Evolutionary conservation across 2,797 vertebrate species (phyloP), one percentile per base, ranked within the genome.

Genomic region (Enteromius afrohamiltoni): DNA sequence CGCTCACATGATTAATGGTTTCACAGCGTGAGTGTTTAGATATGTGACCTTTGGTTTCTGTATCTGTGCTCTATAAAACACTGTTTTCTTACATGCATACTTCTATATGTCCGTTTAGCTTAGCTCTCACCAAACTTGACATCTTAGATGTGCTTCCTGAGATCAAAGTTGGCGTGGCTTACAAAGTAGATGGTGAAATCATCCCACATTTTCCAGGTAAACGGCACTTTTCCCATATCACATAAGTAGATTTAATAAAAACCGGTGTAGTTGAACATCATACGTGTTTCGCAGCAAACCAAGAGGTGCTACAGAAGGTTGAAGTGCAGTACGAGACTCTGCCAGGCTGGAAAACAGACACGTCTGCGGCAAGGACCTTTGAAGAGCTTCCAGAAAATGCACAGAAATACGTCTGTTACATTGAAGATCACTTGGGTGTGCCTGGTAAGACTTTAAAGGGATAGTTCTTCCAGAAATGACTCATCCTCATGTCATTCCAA

Each of bases 151-250:
- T 96, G 87, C 94, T 98, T 87, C 60, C 93, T 1, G 97, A 99
- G 93, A 98, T 99, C 88, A 97, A 97, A 96, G 94, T 99, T 88
- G 97, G 97, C 49, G 89, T 98, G 87, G 95, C 95, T 0, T 99
- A 99, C 93, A 97, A 96, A 91, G 93, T 98, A 87, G 91, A 96
- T 90, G 93, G 94, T 87, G 93, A 97, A 94, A 91, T 88, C 83
- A 98, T 99, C 96, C 97, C 98, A 94, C 93, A 99, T 94, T 98
- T 99, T 89, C 98, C 98, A 95, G 98, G 98, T 99, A 93, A 92
- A 90, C 49, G 37, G 40, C 3, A 64, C 58, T 53, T 79, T 58
- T 64, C 37, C 10, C 42, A 60, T 19, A 40, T 58, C 10, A 19
- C n/a, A 13, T 21, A 26, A 40, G 23, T 37, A 68, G 42, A 68